Evolutionary conservation across 2,113 vertebrate genomes (phyloP), one percentile per base, ranked within the genome.

Genomic region (Gopherus evgoodei): DNA sequence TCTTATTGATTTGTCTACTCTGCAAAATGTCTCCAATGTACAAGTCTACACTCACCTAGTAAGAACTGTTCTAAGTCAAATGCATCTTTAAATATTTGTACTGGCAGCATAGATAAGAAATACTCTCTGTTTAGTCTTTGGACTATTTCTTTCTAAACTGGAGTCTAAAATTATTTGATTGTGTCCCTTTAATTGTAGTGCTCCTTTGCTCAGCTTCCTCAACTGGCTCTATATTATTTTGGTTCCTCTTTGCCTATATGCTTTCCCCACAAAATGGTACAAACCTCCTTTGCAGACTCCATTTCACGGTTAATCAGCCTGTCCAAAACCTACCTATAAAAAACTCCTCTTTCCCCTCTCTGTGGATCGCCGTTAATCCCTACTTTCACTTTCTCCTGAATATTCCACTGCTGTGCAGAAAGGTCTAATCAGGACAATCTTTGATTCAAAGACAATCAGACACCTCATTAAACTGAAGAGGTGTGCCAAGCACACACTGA

Each of bases 61-160:
- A 22, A 17, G 24, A 38, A 29, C 49, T 29, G 11, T 52, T 29
- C 1, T 2, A n/a, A 2, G 16, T 4, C 10, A 65, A 53, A 27
- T 9, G 69, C 53, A 83, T 6, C 5, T 83, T 62, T 14, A 86
- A 50, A 27, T 56, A 80, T 25, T 81, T 8, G 3, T 59, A 44
- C 5, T 35, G 9, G 57, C 19, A 38, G 65, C 65, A 69, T 0
- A 1, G 3, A 0, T 19, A 47, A 12, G 42, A 78, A 22, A 54
- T 54, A 24, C 1, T 27, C 42, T 44, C 29, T 16, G 49, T 52
- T 65, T 10, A 57, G 16, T 24, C 75, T 24, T n/a, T 10, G 44
- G 59, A 76, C 84, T 27, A 62, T 24, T 47, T 44, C 25, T 47
- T 47, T 47, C 38, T 25, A 21, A 29, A 44, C 27, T 44, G 24